Percentiles rank a stretch among this genome's conserved stretches.
These are phyloP conservation scores for Leptopterna dolabrata DNA, from an alignment of 2,888 invertebrate genomes.

Conservation along the genomic window DNA sequence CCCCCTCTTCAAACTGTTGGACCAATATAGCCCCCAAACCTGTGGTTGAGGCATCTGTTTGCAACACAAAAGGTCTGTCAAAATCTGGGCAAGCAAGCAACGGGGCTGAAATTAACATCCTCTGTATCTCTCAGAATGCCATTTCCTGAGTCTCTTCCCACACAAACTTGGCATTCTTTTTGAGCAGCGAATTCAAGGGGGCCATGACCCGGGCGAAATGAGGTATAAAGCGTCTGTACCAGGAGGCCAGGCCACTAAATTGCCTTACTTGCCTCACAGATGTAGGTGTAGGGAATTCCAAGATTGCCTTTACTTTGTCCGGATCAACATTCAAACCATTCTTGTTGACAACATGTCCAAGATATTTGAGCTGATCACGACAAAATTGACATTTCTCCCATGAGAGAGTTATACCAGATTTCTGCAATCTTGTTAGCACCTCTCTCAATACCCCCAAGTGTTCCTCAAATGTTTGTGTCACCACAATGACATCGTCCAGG, in stretches of 20 bases:
- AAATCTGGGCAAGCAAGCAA: conserved; percentile 59
- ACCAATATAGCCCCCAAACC: conserved; percentile 60
- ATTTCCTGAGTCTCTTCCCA: conserved; percentile 48
- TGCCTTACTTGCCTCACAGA: conserved; percentile 32
- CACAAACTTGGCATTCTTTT: conserved; percentile 51
- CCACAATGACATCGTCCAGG: conserved; percentile 34
- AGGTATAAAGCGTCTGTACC: conserved; percentile 62
- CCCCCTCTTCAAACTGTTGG: conserved; percentile 59
- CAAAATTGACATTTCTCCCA: conserved; percentile 50
- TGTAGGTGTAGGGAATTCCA: conserved; percentile 43
- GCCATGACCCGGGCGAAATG: conserved; percentile 60
- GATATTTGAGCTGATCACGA: conserved; percentile 29
- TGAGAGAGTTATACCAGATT: conserved; percentile 24
- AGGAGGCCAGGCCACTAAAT: conserved; percentile 54
- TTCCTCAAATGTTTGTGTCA: conserved; percentile 26
- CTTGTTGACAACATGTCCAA: conserved; percentile 51
- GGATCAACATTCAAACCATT: conserved; percentile 51
- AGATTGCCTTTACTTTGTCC: conserved; percentile 47
- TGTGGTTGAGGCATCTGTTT: conserved; percentile 58
- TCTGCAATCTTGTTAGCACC: not conserved
- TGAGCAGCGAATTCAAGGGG: conserved; percentile 61
- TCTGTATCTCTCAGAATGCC: conserved; percentile 46
- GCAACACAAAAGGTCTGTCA: conserved; percentile 46
- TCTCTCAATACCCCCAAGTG: too few species aligned
- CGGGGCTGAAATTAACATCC: conserved; percentile 50